A percentile compares a stretch with the other conserved stretches of the same genome.
Evolutionary conservation across 1,140 invertebrate genomes (phyloP).

Genomic region (Aphelenchoides fujianensis): DNA sequence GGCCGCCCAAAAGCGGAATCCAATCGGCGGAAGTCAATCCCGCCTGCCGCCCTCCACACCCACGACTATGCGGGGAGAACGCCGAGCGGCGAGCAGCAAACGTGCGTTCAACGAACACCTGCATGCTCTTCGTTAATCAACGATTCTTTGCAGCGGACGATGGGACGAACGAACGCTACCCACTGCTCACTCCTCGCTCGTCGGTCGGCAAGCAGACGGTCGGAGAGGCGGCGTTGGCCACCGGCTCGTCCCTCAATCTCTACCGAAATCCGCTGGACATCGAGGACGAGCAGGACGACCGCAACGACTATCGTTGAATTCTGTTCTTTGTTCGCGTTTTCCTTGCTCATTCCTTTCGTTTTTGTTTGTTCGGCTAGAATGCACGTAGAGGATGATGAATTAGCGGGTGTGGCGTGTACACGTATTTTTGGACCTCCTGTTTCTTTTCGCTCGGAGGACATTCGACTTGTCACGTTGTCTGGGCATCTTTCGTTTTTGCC

Average conservation of each 20-base stretch:
- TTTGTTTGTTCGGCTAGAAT: no score
- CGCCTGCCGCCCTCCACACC: not conserved
- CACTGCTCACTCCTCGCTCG: slow-evolving; percentile 25
- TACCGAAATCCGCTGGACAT: slow-evolving; percentile 45
- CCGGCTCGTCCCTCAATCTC: slow-evolving; percentile 42
- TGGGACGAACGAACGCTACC: not conserved
- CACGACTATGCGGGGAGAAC: not conserved
- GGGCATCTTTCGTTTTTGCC: no score
- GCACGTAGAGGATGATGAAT: no score
- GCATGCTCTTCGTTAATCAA: no score
- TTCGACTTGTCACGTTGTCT: no score
- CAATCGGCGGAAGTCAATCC: not conserved
- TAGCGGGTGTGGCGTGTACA: no score
- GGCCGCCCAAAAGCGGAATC: slow-evolving; percentile 4
- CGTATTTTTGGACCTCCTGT: no score
- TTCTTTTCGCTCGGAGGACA: no score
- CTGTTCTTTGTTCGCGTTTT: no score
- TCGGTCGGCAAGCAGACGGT: slow-evolving; percentile 50
- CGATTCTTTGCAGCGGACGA: not conserved
- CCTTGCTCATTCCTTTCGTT: no score
- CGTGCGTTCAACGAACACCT: not conserved
- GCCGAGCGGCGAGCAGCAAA: not conserved
- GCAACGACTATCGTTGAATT: slow-evolving; percentile 19
- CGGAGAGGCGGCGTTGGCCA: slow-evolving; percentile 35
- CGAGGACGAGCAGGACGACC: slow-evolving; percentile 31